Evolutionary conservation across 2,888 invertebrate species (phyloP).

Genomic region (Lycaena phlaeas): DNA sequence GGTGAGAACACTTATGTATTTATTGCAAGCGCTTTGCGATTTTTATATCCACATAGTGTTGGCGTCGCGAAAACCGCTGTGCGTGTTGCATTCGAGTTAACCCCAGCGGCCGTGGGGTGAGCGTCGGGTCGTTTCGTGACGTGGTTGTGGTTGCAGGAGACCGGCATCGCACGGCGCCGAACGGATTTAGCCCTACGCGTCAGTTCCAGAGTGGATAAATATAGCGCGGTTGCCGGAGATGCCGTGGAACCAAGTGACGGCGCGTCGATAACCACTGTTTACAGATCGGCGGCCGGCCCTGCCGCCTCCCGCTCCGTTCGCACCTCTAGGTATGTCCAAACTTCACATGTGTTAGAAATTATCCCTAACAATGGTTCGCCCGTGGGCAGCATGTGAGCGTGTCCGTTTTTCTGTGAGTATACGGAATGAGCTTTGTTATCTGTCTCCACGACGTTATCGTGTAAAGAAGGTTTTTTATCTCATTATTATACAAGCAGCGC

Average conservation of each 20-base stretch:
- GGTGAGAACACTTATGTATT: slow-evolving; percentile 40
- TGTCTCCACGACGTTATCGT: too few species aligned
- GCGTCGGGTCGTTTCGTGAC: slow-evolving; percentile 51
- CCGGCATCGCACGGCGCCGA: slow-evolving; percentile 61
- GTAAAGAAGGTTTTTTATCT: too few species aligned
- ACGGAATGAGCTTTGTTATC: not conserved
- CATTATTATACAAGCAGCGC: too few species aligned
- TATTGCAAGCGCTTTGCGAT: slow-evolving; percentile 42
- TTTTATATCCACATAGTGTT: slow-evolving; percentile 21
- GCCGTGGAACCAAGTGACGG: slow-evolving; percentile 63
- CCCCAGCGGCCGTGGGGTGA: slow-evolving; percentile 35
- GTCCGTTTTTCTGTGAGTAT: slow-evolving; percentile 11
- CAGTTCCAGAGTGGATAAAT: slow-evolving; percentile 66
- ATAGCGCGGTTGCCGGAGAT: slow-evolving; percentile 63
- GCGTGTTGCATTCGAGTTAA: slow-evolving; percentile 34
- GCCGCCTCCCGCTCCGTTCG: slow-evolving; percentile 60
- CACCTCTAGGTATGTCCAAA: slow-evolving; percentile 59
- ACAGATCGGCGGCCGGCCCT: slow-evolving; percentile 66
- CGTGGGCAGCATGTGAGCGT: slow-evolving; percentile 27
- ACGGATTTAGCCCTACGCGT: slow-evolving; percentile 64
- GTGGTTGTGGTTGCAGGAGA: slow-evolving; percentile 69
- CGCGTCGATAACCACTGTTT: slow-evolving; percentile 68
- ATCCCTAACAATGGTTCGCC: slow-evolving; percentile 42
- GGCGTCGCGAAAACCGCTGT: slow-evolving; percentile 46
- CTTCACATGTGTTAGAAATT: slow-evolving; percentile 40